phyloP scores from a whole-genome alignment of 2,113 vertebrate genomes.

The Bucco capensis region DNA sequence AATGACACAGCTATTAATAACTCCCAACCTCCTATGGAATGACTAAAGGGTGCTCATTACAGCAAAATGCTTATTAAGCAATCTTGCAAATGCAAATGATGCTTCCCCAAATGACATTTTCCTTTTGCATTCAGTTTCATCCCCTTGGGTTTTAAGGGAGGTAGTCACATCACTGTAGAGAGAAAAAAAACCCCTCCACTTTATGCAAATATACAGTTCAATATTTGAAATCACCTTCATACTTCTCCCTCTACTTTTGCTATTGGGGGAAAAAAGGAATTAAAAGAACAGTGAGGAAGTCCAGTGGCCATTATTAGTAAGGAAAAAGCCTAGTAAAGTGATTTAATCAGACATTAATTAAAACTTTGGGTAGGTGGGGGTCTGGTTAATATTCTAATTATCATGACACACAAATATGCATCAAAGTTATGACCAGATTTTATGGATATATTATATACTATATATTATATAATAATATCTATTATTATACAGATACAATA shows the following conservation, averaged over 20 bases:
- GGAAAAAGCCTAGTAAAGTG: background rate
- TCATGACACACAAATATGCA: background rate
- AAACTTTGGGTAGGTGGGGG: background rate
- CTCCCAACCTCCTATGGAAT: background rate
- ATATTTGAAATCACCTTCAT: background rate
- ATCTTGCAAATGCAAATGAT: background rate
- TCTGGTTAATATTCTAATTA: background rate
- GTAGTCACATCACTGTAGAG: background rate
- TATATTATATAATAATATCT: too few relatives aligned
- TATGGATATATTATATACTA: too few relatives aligned
- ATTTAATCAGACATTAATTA: background rate
- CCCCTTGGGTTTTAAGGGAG: background rate
- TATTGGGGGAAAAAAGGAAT: background rate
- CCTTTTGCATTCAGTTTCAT: background rate
- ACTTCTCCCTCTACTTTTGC: background rate
- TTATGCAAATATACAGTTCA: background rate
- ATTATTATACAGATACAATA: too few relatives aligned
- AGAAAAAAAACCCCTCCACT: background rate
- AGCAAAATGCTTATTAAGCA: conserved; percentile 16
- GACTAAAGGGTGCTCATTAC: background rate
- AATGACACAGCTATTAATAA: background rate
- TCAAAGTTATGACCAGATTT: background rate
- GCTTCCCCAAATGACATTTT: background rate
- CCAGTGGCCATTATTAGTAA: background rate
- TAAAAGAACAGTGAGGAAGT: background rate